Evolutionary conservation across 1,140 invertebrate species (phyloP).

Genomic region (Cyphomyrmex costatus): DNA sequence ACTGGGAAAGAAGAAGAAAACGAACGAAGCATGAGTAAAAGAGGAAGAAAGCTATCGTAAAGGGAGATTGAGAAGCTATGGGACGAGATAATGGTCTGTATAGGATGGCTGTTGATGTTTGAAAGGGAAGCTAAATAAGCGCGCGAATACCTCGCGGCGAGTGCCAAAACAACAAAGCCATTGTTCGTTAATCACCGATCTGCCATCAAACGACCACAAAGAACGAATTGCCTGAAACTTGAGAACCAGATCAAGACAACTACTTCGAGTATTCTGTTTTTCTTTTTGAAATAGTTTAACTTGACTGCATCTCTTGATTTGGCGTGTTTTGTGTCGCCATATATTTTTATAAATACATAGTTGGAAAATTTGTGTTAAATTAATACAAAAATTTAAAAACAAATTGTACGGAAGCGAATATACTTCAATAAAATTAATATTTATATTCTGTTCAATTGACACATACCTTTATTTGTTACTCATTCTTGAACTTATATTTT

Average conservation of each 20-base stretch:
- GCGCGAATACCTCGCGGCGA: constrained; percentile 57
- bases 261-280: neutral
- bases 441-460: too few species aligned
- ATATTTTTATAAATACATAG: neutral
- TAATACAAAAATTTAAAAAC: too few species aligned
- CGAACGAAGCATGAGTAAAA: neutral
- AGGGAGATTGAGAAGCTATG: neutral
- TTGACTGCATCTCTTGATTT: constrained; percentile 2
- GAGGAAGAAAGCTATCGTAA: neutral
- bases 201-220: constrained; percentile 48
- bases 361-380: too few species aligned
- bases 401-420: too few species aligned
- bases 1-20: neutral
- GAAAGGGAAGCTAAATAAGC: constrained; percentile 63
- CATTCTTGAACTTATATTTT: too few species aligned
- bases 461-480: too few species aligned
- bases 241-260: neutral
- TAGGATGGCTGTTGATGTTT: constrained; percentile 31
- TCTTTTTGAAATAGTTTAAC: constrained; percentile 14
- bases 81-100: constrained; percentile 7
- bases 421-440: too few species aligned
- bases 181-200: constrained; percentile 64
- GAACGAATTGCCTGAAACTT: constrained; percentile 41
- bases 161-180: constrained; percentile 69
- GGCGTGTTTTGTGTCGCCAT: neutral